A percentile compares a stretch with the other conserved stretches of the same genome.
Evolutionary conservation across 2,113 vertebrate species (phyloP).

Genomic region (Heterochromis multidens): DNA sequence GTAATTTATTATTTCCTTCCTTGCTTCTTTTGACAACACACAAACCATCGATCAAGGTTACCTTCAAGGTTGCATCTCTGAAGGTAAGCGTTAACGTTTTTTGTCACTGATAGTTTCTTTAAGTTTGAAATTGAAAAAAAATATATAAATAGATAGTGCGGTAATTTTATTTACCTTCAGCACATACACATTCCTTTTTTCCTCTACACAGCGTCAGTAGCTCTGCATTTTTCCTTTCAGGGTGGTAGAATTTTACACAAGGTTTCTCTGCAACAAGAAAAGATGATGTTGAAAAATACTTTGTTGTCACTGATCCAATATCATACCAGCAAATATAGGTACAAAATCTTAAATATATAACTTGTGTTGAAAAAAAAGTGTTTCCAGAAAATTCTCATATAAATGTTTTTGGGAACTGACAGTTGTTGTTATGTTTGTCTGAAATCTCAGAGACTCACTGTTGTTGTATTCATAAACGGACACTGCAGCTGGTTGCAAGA

Average conservation of each 20-base stretch:
- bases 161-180: slow-evolving; percentile 52
- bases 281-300: neutral
- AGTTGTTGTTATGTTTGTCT: neutral
- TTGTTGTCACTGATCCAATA: neutral
- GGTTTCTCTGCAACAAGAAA: slow-evolving; percentile 43
- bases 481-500: slow-evolving; percentile 76
- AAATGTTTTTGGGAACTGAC: neutral
- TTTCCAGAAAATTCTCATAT: neutral
- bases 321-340: neutral
- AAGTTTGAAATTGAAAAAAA: neutral
- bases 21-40: no score
- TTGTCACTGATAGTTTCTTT: neutral
- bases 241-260: slow-evolving; percentile 73
- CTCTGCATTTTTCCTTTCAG: slow-evolving; percentile 26
- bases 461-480: slow-evolving; percentile 81
- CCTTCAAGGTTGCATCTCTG: neutral
- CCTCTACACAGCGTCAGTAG: slow-evolving; percentile 53
- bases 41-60: neutral
- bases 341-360: neutral
- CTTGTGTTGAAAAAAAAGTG: neutral
- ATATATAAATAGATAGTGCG: neutral
- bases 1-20: no score
- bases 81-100: neutral
- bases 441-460: neutral
- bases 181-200: slow-evolving; percentile 54